Evolutionary conservation across 2,888 invertebrate species (phyloP).

Genomic region (Deroplatys truncata): DNA sequence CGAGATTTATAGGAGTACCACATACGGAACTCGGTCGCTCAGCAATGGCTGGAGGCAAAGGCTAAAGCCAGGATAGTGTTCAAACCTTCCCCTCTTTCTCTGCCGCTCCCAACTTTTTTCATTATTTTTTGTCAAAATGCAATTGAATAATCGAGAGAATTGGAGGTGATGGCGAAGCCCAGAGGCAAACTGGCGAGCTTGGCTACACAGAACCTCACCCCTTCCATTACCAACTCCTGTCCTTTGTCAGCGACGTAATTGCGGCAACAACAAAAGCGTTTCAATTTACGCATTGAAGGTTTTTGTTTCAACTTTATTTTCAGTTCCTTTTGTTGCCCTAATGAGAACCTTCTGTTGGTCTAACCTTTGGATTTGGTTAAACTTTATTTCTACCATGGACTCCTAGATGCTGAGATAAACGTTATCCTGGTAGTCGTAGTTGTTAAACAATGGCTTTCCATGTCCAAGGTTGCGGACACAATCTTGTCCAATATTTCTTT

Average conservation of each 20-base stretch:
- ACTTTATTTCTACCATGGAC: neutral
- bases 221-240: neutral
- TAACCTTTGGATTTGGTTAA: neutral
- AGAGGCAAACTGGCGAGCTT: neutral
- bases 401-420: too few species aligned
- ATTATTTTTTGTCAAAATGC: neutral
- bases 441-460: too few species aligned
- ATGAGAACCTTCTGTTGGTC: neutral
- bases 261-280: slow-evolving; percentile 5
- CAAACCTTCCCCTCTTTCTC: neutral
- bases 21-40: too few species aligned
- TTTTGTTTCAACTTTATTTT: neutral
- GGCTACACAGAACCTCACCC: neutral
- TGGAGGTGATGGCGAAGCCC: neutral
- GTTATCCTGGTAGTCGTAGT: too few species aligned
- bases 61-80: too few species aligned
- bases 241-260: neutral
- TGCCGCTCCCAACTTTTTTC: neutral
- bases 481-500: too few species aligned
- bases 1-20: too few species aligned
- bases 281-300: slow-evolving; percentile 3
- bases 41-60: too few species aligned
- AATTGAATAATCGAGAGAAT: slow-evolving; percentile 6
- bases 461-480: too few species aligned
- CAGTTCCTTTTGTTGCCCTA: neutral